Base-by-base conservation (phyloP, 2,888 invertebrate genomes). In the Heliothis peltigera region DNA sequence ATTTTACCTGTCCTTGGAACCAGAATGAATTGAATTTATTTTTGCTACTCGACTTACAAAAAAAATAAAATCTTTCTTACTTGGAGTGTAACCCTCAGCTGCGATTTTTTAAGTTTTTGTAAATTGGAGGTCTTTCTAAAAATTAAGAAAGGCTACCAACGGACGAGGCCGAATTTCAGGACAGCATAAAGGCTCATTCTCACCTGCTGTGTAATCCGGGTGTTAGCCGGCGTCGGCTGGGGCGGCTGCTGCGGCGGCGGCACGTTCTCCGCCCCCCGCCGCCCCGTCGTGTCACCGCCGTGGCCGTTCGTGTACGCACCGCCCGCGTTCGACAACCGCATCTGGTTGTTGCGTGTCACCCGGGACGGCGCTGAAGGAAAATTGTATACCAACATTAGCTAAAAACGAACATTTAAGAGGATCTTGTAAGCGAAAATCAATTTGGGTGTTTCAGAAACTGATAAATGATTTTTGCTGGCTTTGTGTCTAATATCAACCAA, bases 191-290 rank as follows among this genome's bases (percentile, higher is more conserved):
- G 15, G 4, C 35, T 35, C 2, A 5, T 15, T 66, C 67, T 52
- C 54, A 95, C 95, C 93, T 95, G 95, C 79, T 93, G 95, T 63
- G 93, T 95, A 70, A 92, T 79, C 79, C 95, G 90, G 44, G 91
- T 80, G 81, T 92, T 95, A 54, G 92, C 84, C 47, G 89, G 86
- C 21, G 85, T 58, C 81, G 94, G 91, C 59, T 92, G 94, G 61
- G 87, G 85, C 59, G 93, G 93, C 55, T 92, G 95, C 70, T 87
- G 89, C 61, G 95, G 92, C 49, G 96, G 96, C 58, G 96, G 96
- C 81, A 96, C 96, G 85, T 96, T 96, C 89, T 96, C 96, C 0
- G 95, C 90, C 81, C 96, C 96, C 48, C 96, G 94, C 61, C 96
- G 94, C 63, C 95, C 95, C 53, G 96, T 96, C 64, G 95, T 95